A percentile compares a stretch with the other conserved stretches of the same genome.
phyloP scores from a whole-genome alignment of 1,140 invertebrate species.

The Epicauta chinensis region DNA sequence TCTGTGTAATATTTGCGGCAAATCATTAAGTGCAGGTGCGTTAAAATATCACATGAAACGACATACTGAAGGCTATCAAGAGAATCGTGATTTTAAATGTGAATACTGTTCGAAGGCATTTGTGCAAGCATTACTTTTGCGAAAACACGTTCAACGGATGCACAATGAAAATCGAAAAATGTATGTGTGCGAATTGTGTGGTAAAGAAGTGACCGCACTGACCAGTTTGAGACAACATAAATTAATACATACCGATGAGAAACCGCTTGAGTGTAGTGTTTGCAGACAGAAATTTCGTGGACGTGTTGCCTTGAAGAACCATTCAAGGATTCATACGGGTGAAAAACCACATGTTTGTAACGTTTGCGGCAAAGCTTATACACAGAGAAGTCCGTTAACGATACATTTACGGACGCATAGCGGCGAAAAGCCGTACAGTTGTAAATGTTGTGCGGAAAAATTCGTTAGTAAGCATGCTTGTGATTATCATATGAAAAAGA shows the following conservation, averaged over 20 bases:
- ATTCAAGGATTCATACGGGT: slow-evolving; percentile 14
- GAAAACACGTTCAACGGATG: slow-evolving; percentile 52
- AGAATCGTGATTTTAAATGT: slow-evolving; percentile 55
- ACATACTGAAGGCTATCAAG: slow-evolving; percentile 52
- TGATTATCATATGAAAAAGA: no score
- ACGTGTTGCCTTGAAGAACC: slow-evolving; percentile 17
- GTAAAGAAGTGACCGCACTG: slow-evolving; percentile 47
- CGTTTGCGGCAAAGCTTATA: slow-evolving; percentile 41
- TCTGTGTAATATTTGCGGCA: slow-evolving; percentile 33
- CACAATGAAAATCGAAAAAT: slow-evolving; percentile 57
- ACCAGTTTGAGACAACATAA: slow-evolving; percentile 33
- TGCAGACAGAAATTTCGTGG: slow-evolving; percentile 49
- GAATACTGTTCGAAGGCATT: slow-evolving; percentile 61
- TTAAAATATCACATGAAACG: slow-evolving; percentile 27
- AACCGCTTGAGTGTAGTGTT: slow-evolving; percentile 38
- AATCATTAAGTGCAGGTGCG: slow-evolving; percentile 28
- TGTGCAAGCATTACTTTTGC: slow-evolving; percentile 55
- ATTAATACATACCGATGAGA: slow-evolving; percentile 37
- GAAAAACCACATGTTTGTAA: slow-evolving; percentile 24
- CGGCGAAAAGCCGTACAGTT: slow-evolving; percentile 52
- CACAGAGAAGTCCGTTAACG: slow-evolving; percentile 63
- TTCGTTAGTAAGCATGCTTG: no score
- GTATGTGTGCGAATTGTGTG: slow-evolving; percentile 61
- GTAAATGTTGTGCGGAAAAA: slow-evolving; percentile 62
- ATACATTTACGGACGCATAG: slow-evolving; percentile 63